phyloP scores from a whole-genome alignment of 1,140 invertebrate species.

The Melitaea cinxia region DNA sequence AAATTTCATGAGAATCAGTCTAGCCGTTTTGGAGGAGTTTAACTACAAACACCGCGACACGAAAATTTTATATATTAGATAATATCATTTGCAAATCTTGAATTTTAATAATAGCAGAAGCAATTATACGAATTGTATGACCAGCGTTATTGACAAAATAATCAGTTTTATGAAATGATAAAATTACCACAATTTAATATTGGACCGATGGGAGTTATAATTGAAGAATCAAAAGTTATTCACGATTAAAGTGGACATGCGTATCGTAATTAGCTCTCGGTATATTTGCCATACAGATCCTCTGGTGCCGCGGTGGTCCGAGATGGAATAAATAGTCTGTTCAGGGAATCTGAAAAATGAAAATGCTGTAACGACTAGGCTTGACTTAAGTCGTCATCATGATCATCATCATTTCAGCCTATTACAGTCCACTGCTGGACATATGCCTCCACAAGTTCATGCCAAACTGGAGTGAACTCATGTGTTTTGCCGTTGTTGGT shows the following conservation, averaged over 20 bases:
- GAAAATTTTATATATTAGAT: too few species aligned
- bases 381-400: too few species aligned
- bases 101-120: background rate
- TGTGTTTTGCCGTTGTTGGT: too few species aligned
- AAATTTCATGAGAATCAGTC: too few species aligned
- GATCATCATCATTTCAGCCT: too few species aligned
- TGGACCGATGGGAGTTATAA: slow-evolving; percentile 10
- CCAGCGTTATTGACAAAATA: slow-evolving; percentile 11
- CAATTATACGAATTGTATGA: background rate
- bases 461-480: too few species aligned
- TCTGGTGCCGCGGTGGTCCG: slow-evolving; percentile 25
- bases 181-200: slow-evolving; percentile 12
- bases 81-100: background rate
- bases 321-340: slow-evolving; percentile 17
- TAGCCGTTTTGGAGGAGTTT: too few species aligned
- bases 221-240: slow-evolving; percentile 18
- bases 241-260: slow-evolving; percentile 28
- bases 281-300: slow-evolving; percentile 37
- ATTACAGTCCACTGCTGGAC: too few species aligned
- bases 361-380: background rate
- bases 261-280: slow-evolving; percentile 37
- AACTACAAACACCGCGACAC: too few species aligned
- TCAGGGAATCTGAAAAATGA: background rate
- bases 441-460: too few species aligned
- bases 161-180: slow-evolving; percentile 12